Base-by-base conservation (phyloP, 2,797 vertebrate species). In the Tapirus indicus region DNA sequence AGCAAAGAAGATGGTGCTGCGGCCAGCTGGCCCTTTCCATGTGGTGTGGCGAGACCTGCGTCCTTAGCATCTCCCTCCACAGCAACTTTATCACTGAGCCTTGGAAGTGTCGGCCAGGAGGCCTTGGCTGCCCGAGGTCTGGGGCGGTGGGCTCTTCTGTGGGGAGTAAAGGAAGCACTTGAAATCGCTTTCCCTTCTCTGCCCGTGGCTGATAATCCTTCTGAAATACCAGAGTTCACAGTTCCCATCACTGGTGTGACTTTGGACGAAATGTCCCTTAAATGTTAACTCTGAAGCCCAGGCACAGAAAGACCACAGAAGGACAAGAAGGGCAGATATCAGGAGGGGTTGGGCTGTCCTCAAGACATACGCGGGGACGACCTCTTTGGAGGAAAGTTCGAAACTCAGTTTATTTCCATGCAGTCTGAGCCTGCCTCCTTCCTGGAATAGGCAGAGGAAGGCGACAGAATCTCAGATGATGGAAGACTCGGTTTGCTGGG, bases 301-400 rank as follows among this genome's bases (percentile, higher is more conserved):
- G 88, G 64, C n/a, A 38, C n/a, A 71, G 58, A 77, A 27, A 44
- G 7, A 29, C 49, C 4, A 2, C 69, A 18, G 56, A 1, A 89
- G 29, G 38, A 80, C 25, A 6, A 77, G 35, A 69, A 64, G 44
- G 56, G 23, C 44, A 6, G 44, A 18, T 14, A 3, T 3, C 2
- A 3, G 44, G 14, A 27, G 54, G 69, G 16, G 5, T 4, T 32
- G 49, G 5, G 20, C 1, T 38, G 47, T 41, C 74, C 58, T 44
- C 2, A 60, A 27, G 54, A 58, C 0, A 0, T 6, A 16, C 1
- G 7, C 64, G 38, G 41, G 25, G 25, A 38, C 27, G 7, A 2
- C 66, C 3, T 41, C 85, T 77, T 12, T 32, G 38, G 79, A 84
- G 56, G 54, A 83, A 47, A 62, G 23, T 7, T 58, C 10, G 9